These are phyloP conservation scores for Apantesis nais DNA, from an alignment of 2,888 invertebrate species.

Conservation along the genomic window DNA sequence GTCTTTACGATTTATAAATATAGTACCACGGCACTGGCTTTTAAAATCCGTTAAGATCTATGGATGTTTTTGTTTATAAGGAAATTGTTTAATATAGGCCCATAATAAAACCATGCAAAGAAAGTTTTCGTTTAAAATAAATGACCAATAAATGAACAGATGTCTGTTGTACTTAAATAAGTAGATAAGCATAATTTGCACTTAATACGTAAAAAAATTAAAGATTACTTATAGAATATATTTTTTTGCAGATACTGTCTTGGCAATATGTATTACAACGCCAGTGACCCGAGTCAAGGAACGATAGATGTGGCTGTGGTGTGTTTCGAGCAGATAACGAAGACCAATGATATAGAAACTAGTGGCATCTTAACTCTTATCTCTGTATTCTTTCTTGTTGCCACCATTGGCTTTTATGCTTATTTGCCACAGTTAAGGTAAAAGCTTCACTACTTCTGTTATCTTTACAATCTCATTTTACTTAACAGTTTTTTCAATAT, in stretches of 20 bases:
- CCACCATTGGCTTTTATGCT: slow-evolving; percentile 86
- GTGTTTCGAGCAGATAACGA: slow-evolving; percentile 90
- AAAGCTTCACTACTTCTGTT: slow-evolving; percentile 23
- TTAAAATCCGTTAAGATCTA: background rate
- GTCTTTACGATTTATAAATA: background rate
- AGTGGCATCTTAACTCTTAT: slow-evolving; percentile 77
- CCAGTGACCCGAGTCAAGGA: slow-evolving; percentile 45
- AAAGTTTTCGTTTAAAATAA: no score
- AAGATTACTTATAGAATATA: background rate
- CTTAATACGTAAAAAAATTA: background rate
- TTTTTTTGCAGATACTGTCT: slow-evolving; percentile 68
- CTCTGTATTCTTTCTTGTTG: slow-evolving; percentile 86
- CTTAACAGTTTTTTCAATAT: background rate
- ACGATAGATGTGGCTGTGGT: slow-evolving; percentile 69
- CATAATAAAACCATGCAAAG: no score
- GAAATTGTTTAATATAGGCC: background rate
- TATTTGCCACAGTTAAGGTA: slow-evolving; percentile 87
- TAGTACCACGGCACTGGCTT: background rate
- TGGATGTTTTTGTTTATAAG: background rate
- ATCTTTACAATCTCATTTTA: background rate
- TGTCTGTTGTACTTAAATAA: background rate
- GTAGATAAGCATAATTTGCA: background rate
- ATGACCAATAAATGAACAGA: background rate
- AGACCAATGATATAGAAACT: slow-evolving; percentile 75
- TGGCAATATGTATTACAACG: slow-evolving; percentile 63